phyloP scores from a whole-genome alignment of 2,113 vertebrate species.

The Etia nguti region DNA sequence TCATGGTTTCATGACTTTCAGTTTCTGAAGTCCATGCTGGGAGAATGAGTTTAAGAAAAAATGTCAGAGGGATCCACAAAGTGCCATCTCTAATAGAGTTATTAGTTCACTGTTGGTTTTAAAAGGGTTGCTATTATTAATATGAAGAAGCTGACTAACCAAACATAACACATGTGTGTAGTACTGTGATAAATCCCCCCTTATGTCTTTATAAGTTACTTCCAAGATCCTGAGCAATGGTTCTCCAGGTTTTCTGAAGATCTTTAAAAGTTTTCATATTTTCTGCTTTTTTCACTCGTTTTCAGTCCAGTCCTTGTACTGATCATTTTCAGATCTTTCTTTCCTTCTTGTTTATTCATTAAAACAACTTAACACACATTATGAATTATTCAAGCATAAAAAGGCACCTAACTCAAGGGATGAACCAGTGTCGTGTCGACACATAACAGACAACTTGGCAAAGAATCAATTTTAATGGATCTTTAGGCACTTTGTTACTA shows the following conservation, averaged over 20 bases:
- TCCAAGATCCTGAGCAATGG: not conserved
- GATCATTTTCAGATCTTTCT: not conserved
- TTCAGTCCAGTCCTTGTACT: not conserved
- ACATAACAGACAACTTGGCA: not conserved
- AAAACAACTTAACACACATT: not conserved
- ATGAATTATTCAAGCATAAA: not conserved
- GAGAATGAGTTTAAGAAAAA: not conserved
- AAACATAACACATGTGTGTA: not conserved
- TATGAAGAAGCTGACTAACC: not conserved
- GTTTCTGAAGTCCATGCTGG: not conserved
- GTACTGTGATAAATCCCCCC: not conserved
- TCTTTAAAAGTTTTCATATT: not conserved
- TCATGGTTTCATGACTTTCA: not conserved
- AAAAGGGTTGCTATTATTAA: not conserved
- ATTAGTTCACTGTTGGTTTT: not conserved
- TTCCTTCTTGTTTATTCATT: not conserved
- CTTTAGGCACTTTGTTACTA: not conserved
- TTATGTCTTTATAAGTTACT: not conserved
- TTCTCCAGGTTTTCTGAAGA: not conserved
- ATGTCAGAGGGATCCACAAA: not conserved
- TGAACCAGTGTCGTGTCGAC: not conserved
- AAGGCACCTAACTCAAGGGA: not conserved
- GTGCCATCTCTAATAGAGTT: not conserved
- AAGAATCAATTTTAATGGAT: not conserved
- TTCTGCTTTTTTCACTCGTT: not conserved